phyloP scores from a whole-genome alignment of 2,888 invertebrate genomes.

The Seira sanloemensis region DNA sequence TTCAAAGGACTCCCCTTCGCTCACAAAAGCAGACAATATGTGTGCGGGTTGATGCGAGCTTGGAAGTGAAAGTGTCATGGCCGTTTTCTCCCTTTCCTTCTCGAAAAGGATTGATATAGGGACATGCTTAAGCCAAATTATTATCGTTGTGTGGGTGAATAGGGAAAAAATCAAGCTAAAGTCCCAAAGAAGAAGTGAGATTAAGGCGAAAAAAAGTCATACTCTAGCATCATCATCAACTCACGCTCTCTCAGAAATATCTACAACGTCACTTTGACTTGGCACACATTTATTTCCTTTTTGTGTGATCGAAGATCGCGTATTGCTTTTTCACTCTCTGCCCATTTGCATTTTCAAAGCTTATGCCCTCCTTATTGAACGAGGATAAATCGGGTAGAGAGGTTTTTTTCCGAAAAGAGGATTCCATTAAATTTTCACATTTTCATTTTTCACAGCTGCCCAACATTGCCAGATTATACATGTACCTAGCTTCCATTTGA shows the following conservation, averaged over 20 bases:
- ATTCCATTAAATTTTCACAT: no score
- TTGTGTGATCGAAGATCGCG: background rate
- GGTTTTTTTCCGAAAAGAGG: background rate
- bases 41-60: no score
- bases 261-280: background rate
- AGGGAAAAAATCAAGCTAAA: background rate
- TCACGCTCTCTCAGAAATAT: background rate
- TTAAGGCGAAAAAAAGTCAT: background rate
- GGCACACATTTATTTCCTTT: background rate
- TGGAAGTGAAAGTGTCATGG: background rate
- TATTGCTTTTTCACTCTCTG: no score
- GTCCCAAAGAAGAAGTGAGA: background rate
- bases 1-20: constrained; percentile 20
- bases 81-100: background rate
- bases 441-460: no score
- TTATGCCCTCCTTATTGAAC: no score
- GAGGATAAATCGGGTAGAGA: background rate
- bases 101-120: background rate
- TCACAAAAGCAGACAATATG: background rate
- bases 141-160: background rate
- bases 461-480: no score
- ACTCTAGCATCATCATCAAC: background rate
- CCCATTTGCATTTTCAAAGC: no score
- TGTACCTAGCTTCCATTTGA: no score
- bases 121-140: background rate